Conservation (phyloP, 2,113 vertebrate genomes). For the Hiodon alosoides region DNA sequence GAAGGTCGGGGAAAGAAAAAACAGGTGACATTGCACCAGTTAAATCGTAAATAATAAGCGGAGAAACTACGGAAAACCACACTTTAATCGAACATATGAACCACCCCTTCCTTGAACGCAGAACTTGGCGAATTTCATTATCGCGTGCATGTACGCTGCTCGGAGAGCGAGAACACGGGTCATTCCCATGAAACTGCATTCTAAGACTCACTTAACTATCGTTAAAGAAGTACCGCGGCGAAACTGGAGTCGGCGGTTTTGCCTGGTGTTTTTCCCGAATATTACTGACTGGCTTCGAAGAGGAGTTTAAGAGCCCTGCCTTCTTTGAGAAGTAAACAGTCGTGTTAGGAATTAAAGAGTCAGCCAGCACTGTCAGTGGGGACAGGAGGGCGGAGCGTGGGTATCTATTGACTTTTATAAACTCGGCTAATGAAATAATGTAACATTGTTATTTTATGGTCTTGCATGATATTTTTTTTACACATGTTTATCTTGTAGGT, state of each 20-base stretch:
- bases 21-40: conserved; percentile 35
- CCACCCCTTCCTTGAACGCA: conserved; percentile 43
- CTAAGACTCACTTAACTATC: neutral
- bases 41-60: conserved; percentile 31
- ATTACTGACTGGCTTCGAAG: conserved; percentile 18
- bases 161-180: conserved; percentile 36
- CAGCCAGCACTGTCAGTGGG: conserved; percentile 30
- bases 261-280: conserved; percentile 6
- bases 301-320: conserved; percentile 14
- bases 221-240: neutral
- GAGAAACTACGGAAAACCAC: conserved; percentile 41
- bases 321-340: conserved; percentile 2
- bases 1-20: conserved; percentile 49
- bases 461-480: neutral
- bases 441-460: conserved; percentile 25
- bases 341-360: conserved; percentile 10
- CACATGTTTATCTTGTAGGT: conserved; percentile 33
- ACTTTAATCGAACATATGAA: conserved; percentile 50
- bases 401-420: conserved; percentile 37
- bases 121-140: conserved; percentile 53
- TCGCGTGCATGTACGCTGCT: conserved; percentile 18
- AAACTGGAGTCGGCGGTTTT: conserved; percentile 12
- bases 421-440: neutral
- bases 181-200: conserved; percentile 24
- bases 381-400: conserved; percentile 41